Conservation (phyloP, 2,113 vertebrate species). For the Carollia perspicillata region DNA sequence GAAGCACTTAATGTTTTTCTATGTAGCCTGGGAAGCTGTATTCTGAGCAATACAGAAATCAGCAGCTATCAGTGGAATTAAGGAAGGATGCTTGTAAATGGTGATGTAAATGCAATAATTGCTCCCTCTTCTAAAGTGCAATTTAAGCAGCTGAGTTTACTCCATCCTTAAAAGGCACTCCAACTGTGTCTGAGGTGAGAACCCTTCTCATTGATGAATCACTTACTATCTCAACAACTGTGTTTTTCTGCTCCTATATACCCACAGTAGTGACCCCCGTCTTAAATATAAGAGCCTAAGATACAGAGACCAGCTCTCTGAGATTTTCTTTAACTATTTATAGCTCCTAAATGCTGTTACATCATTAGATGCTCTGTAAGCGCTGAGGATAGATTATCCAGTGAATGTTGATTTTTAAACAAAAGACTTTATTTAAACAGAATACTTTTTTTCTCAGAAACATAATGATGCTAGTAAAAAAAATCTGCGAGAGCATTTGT, state of each 20-base stretch:
- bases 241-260: background rate
- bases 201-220: background rate
- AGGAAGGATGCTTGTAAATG: too few species aligned
- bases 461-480: background rate
- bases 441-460: background rate
- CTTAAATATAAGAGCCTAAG: background rate
- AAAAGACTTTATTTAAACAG: background rate
- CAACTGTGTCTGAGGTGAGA: background rate
- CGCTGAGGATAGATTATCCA: background rate
- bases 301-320: background rate
- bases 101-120: background rate
- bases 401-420: background rate
- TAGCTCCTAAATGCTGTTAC: background rate
- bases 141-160: background rate
- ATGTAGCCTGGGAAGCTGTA: background rate
- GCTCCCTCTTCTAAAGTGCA: background rate
- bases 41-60: background rate
- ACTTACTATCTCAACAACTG: background rate
- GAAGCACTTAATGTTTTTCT: background rate
- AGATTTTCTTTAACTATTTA: background rate
- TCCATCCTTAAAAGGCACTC: background rate
- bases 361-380: background rate
- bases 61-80: background rate
- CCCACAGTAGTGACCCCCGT: background rate
- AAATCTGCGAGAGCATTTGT: background rate